Base-by-base conservation (phyloP, 2,113 vertebrate species). In the Zootoca vivipara region DNA sequence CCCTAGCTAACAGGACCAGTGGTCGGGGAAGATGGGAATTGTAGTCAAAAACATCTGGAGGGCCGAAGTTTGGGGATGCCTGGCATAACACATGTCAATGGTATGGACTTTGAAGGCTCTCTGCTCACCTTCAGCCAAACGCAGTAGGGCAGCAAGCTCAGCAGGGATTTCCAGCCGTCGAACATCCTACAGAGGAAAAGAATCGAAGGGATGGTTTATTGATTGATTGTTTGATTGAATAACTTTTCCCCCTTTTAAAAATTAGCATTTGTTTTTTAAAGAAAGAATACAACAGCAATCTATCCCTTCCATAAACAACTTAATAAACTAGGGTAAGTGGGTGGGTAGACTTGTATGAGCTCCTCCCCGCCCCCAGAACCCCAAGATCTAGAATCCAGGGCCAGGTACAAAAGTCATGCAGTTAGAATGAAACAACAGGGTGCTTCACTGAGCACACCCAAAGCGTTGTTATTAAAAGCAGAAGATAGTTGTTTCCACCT, bases 131-230 rank as follows among this genome's bases (percentile, higher is more conserved):
- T 97, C 92, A 18, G 93, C 93, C 3, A 75, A 90, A 74, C 82
- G 96, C 85, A 99, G 97, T 92, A 98, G 96, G 89, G 96, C 96
- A 1, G 98, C 97, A 72, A 99, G 96, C 87, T 99, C 98, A 38
- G 97, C 98, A 0, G 99, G 99, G 92, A 99, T 98, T 95, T 99
- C 98, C 94, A 99, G 94, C 92, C 96, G 94, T 28, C 97, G 97
- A 94, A 98, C 97, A 15, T 99, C 98, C 99, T 99, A 90, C 3
- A 30, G 58, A 64, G 85, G 69, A 5, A 65, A 28, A 65, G 9
- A 70, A 64, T 83, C 74, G 78, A 35, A 40, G 24, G 26, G 3
- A 6, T 58, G 2, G 13, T n/a, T 67, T 38, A 64, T 81, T 81
- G 64, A 65, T 12, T 46, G 46, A 46, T 46, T 9, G 42, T 9